Evolutionary conservation across 2,888 invertebrate genomes (phyloP).

Genomic region (Prosapia bicincta): DNA sequence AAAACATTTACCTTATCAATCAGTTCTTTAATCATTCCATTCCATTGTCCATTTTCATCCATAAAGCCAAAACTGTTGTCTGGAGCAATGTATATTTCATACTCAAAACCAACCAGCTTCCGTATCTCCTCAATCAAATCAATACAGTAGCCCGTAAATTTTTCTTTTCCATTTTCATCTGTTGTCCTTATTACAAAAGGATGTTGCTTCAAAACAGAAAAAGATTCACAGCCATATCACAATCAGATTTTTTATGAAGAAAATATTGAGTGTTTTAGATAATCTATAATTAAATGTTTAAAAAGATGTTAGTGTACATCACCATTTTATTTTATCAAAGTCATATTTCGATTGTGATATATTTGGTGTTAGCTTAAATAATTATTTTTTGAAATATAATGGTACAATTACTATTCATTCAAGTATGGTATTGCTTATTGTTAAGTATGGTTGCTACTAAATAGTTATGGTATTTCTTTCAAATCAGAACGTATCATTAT

Average conservation of each 20-base stretch:
- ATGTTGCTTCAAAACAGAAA: conserved; percentile 59
- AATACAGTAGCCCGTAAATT: conserved; percentile 80
- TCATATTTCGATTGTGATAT: too few species aligned
- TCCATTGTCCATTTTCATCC: conserved; percentile 83
- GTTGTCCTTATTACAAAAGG: conserved; percentile 77
- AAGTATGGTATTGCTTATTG: too few species aligned
- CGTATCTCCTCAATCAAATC: conserved; percentile 88
- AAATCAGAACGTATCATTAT: too few species aligned
- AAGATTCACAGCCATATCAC: too few species aligned
- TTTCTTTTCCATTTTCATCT: conserved; percentile 44
- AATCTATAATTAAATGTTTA: too few species aligned
- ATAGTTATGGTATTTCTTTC: too few species aligned
- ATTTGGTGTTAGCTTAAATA: too few species aligned
- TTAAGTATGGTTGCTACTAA: too few species aligned
- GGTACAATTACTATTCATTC: too few species aligned
- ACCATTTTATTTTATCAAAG: not conserved
- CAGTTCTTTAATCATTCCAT: conserved; percentile 76
- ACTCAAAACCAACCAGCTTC: conserved; percentile 81
- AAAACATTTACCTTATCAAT: conserved; percentile 58
- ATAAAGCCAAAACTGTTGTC: conserved; percentile 86
- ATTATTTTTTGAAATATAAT: too few species aligned
- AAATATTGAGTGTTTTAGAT: not conserved
- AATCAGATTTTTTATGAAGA: too few species aligned
- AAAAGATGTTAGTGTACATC: too few species aligned
- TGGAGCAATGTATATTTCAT: conserved; percentile 75